Evolutionary conservation across 1,140 invertebrate species (phyloP).

Genomic region (Aradophagus sp.): DNA sequence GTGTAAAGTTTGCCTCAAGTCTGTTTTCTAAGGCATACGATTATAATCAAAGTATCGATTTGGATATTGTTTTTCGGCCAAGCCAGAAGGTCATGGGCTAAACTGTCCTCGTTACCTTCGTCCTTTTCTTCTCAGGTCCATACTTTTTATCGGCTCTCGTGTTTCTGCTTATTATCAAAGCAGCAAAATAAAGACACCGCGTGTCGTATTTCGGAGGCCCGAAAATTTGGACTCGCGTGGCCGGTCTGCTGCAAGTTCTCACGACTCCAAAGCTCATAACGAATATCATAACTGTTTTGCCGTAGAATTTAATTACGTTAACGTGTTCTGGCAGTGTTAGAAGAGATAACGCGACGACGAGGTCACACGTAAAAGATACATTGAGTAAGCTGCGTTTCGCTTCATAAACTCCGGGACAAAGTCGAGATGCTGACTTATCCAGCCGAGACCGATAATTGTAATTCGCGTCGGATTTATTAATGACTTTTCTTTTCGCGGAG

Average conservation of each 20-base stretch:
- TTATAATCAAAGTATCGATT: constrained; percentile 24
- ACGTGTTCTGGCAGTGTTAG: constrained; percentile 23
- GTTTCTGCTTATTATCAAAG: neutral
- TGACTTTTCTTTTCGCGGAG: too few species aligned
- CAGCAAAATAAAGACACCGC: too few species aligned
- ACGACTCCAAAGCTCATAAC: constrained; percentile 13
- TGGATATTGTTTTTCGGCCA: constrained; percentile 10
- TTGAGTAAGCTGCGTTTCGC: too few species aligned
- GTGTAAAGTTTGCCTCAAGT: too few species aligned
- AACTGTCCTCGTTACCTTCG: neutral
- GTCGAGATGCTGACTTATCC: constrained; percentile 11
- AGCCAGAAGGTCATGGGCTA: neutral
- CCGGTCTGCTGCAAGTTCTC: too few species aligned
- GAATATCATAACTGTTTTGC: constrained; percentile 34
- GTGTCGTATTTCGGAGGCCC: too few species aligned
- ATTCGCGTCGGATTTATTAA: too few species aligned
- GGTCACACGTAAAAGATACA: constrained; percentile 33
- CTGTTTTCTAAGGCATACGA: too few species aligned
- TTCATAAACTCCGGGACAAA: too few species aligned
- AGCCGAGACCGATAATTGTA: too few species aligned
- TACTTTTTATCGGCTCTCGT: neutral
- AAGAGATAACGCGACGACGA: constrained; percentile 25
- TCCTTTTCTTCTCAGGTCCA: constrained; percentile 6
- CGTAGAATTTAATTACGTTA: constrained; percentile 35
- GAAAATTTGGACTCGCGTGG: too few species aligned